Evolutionary conservation across 1,140 invertebrate species (phyloP), one percentile per base, ranked within the genome.

Genomic region (Saccostrea glomerata): DNA sequence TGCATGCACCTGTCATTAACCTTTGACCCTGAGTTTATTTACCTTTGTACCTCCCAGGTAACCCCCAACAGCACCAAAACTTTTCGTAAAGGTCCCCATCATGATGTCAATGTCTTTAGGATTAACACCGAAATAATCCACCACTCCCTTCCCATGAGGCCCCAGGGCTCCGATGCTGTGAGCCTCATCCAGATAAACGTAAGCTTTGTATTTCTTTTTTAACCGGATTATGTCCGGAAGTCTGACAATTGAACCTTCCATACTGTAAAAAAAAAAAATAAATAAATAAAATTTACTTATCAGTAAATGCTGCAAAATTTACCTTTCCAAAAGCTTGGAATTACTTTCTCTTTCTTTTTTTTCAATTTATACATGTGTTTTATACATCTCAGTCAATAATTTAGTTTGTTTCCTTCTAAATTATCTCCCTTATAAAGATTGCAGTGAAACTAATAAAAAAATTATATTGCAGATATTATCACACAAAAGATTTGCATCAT

Each of bases 31-130:
- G 9, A 47, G 6, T 47, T 47, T 3, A 23, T 40, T 87, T 85
- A 97, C 97, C 96, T 97, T 97, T 70, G 96, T 95, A 83, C 98
- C 98, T 13, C 97, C 98, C 89, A 99, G 98, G 95, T 99, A 99
- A 25, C 99, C 99, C 15, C 99, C 99, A 91, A 98, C 97, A 73
- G 98, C 97, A 82, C 98, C 98, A 96, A 99, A 99, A 95, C 97
- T 98, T 95, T 98, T 98, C 0, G 98, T 98, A 94, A 98, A 98
- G 12, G 98, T 98, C 85, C 99, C 99, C 99, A 99, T 99, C 30
- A 99, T 95, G 90, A 99, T 97, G 93, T 99, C 99, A 7, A 99
- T 96, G 92, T 99, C 98, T 54, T 95, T 96, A 0, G 98, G 97
- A 96, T 98, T 96, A 90, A 97, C 96, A 55, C 96, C 96, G 93